A percentile compares a stretch with the other conserved stretches of the same genome.
These are phyloP conservation scores for Drosophila bocki DNA, from an alignment of 1,140 invertebrate species.

Conservation along the genomic window DNA sequence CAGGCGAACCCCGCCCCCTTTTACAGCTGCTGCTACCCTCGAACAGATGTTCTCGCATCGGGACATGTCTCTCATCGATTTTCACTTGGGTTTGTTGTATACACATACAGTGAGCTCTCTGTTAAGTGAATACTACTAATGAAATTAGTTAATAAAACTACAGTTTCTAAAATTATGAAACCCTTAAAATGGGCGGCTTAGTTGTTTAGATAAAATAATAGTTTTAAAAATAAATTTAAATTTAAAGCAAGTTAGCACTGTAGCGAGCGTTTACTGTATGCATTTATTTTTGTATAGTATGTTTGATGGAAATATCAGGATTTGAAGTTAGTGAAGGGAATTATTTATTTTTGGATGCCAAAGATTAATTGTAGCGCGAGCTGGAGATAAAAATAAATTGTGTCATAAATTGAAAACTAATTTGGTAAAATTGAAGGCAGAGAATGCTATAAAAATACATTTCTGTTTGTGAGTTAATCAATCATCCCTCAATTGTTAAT, in stretches of 20 bases:
- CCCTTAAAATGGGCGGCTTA: accelerated
- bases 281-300: constrained; percentile 9
- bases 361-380: constrained; percentile 32
- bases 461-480: constrained; percentile 8
- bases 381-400: constrained; percentile 28
- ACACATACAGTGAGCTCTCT: constrained; percentile 6
- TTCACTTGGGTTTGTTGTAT: constrained; percentile 44
- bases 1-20: constrained; percentile 29
- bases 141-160: too few relatives aligned
- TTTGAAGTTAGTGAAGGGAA: constrained; percentile 15
- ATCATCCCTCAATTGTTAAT: constrained; percentile 9
- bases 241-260: not conserved
- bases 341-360: constrained; percentile 33
- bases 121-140: not conserved
- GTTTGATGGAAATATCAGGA: constrained; percentile 7
- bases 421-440: not conserved
- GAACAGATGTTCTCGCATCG: constrained; percentile 53
- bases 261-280: not conserved
- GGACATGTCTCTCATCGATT: constrained; percentile 56
- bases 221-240: not conserved
- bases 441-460: constrained; percentile 17
- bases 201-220: too few relatives aligned
- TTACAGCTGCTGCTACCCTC: constrained; percentile 49
- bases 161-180: not conserved
- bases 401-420: constrained; percentile 46